Evolutionary conservation across 2,888 invertebrate genomes (phyloP), one percentile per base, ranked within the genome.

Genomic region (Adelphocoris suturalis): DNA sequence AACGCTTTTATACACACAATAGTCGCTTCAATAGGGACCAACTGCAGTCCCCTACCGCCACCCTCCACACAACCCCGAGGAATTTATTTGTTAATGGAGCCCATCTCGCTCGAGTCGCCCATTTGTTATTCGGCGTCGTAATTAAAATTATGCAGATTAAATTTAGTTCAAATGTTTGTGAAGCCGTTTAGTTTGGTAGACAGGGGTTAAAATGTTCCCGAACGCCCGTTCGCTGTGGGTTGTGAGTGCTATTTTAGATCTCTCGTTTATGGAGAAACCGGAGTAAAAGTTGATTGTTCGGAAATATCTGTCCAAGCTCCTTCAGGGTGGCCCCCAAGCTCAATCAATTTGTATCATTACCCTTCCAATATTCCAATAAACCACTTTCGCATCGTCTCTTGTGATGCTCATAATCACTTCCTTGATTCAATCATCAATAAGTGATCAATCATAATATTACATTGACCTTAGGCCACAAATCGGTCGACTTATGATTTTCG

Each of bases 121-220:
- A 68, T 68, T 86, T 86, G 86, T 86, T 86, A 86, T 75, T 47
- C 75, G 47, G 12, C 0, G 13, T 48, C 85, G 68, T 86, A 86
- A 86, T 86, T 86, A 86, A 86, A 86, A 86, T 86, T 86, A 86
- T 86, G 86, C 86, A 86, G 86, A 86, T 86, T 86, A 86, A 86
- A 86, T 86, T 86, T 75, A 68, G 68, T 78, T 78, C 78, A 47
- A 78, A 78, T 78, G 78, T 78, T 78, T 78, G 78, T 47, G 14
- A 19, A 78, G 47, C n/a, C 78, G 78, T 78, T 47, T 37, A 47
- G 78, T 46, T 37, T 16, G 37, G 37, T 16, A 16, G 47, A 78
- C 37, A 76, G 37, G 76, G 78, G 78, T 37, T 78, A n/a, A 78
- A 78, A 46, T 78, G 46, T 19, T 68, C 23, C 37, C 46, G n/a